phyloP scores from a whole-genome alignment of 2,113 vertebrate genomes.

The Beaufortia kweichowensis region DNA sequence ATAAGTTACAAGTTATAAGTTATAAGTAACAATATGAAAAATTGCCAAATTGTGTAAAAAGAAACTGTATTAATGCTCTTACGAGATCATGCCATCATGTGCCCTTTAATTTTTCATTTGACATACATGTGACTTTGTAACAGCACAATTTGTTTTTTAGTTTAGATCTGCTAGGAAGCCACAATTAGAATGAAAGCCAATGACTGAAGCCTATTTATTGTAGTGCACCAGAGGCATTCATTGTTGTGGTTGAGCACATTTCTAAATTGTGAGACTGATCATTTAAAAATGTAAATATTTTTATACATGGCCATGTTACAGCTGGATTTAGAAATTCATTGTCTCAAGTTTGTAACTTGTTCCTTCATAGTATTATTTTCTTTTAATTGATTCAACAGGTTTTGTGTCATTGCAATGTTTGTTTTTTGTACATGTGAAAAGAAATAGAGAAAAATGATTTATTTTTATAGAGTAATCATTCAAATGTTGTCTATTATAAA shows the following conservation, averaged over 20 bases:
- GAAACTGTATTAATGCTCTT: not conserved
- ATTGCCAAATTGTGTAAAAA: not conserved
- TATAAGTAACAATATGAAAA: not conserved
- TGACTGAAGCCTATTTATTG: conserved; percentile 43
- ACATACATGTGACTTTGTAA: not conserved
- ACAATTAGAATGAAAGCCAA: conserved; percentile 23
- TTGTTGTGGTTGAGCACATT: conserved; percentile 52
- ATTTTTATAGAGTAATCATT: conserved; percentile 53
- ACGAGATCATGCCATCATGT: not conserved
- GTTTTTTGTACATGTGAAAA: conserved; percentile 28
- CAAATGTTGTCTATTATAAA: conserved; percentile 35
- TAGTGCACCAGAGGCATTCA: conserved; percentile 28
- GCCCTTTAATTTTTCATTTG: not conserved
- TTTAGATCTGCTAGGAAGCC: conserved; percentile 49
- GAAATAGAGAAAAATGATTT: conserved; percentile 34
- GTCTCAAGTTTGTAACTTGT: not conserved
- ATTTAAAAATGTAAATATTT: conserved; percentile 34
- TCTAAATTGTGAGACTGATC: not conserved
- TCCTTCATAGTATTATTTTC: not conserved
- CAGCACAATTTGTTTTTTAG: not conserved
- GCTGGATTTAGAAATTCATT: not conserved
- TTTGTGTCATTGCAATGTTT: not conserved
- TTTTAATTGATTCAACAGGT: not conserved
- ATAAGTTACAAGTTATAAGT: too few relatives aligned
- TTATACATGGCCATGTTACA: conserved; percentile 4